Percentiles rank a stretch among this genome's conserved stretches.
Conservation (phyloP, 2,797 vertebrate genomes). For the Leucoraja ocellata region DNA sequence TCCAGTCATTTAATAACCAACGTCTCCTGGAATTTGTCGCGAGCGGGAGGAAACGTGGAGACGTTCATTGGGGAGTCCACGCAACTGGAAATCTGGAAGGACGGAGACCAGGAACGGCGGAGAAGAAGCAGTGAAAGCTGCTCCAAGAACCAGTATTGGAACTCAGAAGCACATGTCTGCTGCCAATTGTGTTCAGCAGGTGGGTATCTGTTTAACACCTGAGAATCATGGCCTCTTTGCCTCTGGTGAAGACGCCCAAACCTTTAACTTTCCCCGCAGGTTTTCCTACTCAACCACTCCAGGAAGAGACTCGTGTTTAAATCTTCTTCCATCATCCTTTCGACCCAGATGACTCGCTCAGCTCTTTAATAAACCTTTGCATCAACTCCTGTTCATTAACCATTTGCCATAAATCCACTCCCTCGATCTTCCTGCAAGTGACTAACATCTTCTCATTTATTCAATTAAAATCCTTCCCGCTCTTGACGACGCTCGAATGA, state of each 20-base stretch:
- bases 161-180: not conserved
- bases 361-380: no score
- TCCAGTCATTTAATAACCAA: not conserved
- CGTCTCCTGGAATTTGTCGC: not conserved
- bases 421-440: not conserved
- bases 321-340: not conserved
- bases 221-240: not conserved
- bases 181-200: not conserved
- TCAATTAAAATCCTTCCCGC: not conserved
- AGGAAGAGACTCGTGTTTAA: not conserved
- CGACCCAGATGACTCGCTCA: not conserved
- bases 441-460: not conserved
- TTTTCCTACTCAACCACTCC: not conserved
- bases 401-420: not conserved
- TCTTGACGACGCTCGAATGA: not conserved
- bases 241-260: not conserved
- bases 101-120: not conserved
- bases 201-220: not conserved
- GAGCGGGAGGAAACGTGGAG: not conserved
- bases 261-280: not conserved
- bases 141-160: not conserved
- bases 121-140: not conserved
- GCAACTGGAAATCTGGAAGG: not conserved
- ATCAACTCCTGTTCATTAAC: not conserved
- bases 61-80: not conserved